Evolutionary conservation across 2,113 vertebrate genomes (phyloP), one percentile per base, ranked within the genome.

Genomic region (Mandrillus leucophaeus): DNA sequence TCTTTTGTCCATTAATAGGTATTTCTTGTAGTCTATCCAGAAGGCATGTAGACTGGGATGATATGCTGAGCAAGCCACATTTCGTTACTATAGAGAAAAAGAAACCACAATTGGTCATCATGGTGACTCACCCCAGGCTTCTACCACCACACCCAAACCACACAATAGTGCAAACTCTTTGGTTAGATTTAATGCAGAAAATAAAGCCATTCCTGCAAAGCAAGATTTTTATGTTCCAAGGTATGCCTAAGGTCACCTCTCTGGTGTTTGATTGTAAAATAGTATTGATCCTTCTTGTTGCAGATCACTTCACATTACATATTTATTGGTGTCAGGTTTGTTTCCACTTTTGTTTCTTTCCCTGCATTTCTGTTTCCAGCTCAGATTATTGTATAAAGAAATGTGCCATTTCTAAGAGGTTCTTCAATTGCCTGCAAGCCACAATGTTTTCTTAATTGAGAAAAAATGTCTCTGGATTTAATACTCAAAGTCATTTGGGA

Each of bases 121-220:
- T 0, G 0, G 0, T 98, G 97, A 98, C 94, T 98, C 98, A 97
- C 25, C 9, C 35, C 64, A 10, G 84, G 30, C 94, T 98, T 93
- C 89, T 16, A 78, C 48, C 22, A 85, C 97, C 97, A 97, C 97
- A 95, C 98, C 97, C 98, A 96, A 96, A 95, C 72, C 85, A 73
- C 75, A 76, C 27, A 40, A 8, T 5, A 6, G 50, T 80, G 66
- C 50, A 59, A 13, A 84, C 50, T 8, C 59, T 86, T 81, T 76
- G 38, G 32, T 79, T 83, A 84, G 79, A 80, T 66, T 87, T 88
- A 83, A 95, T 25, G 17, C 23, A 80, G 89, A 78, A 91, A 93
- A 76, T 40, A 85, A 61, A 95, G 52, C 23, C 23, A 76, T 40
- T 40, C 8, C 2, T 17, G 18, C 66, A 66, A 43, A 82, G 70